Base-by-base conservation (phyloP, 2,797 vertebrate species). In the Megaceryle alcyon region DNA sequence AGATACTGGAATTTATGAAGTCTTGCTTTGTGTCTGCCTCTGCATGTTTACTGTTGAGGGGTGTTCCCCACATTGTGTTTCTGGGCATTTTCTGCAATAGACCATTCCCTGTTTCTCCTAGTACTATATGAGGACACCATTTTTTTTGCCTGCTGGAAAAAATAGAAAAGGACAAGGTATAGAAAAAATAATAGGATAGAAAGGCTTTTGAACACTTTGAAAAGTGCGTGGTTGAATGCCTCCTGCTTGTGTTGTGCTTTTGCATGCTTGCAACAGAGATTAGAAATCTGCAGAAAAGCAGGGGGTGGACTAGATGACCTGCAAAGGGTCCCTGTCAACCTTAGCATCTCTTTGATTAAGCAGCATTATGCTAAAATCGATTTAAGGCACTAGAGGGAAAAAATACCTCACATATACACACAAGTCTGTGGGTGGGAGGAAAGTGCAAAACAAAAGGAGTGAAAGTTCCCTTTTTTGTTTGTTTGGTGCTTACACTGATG, bases 101-200 rank as follows among this genome's bases (percentile, higher is more conserved):
- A 5, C 25, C 6, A 4, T 71, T 72, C 35, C 23, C 35, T 14
- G 5, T 88, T 83, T 91, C 28, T 75, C 20, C 5, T 59, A 64
- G 15, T 44, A 37, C 11, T 0, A 0, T 46, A 31, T 0, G 3
- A 70, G 60, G n/a, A 31, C 8, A 28, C 5, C 2, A 56, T 28
- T 29, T 35, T 61, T 61, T 76, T 60, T 23, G 6, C 64, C 53
- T 86, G 54, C 6, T 76, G 31, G 37, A 60, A 61, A 60, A 87
- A 82, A 43, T 15, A 23, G 9, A 57, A 19, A 60, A 46, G 18
- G 26, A 43, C 21, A 35, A 49, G 31, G 7, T 64, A 61, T 64
- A 18, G 33, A 41, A 82, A 91, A 88, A 49, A 31, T 68, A 82
- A 69, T 70, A 76, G 39, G 10, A 31, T 44, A 33, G 35, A 80